Evolutionary conservation across 2,797 vertebrate species (phyloP).

Genomic region (Ctenosaura bakeri): DNA sequence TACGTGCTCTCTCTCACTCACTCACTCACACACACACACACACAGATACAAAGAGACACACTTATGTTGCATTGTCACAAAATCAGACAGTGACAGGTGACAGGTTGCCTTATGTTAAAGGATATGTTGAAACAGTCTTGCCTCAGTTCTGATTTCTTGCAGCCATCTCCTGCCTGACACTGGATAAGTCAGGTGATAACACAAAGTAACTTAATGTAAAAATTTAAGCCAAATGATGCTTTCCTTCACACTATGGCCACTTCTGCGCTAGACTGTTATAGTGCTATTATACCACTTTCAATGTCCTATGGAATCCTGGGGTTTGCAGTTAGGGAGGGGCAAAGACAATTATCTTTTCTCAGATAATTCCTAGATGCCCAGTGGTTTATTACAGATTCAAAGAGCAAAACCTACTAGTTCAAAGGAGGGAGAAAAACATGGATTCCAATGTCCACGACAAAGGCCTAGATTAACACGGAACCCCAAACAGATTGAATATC

Average conservation of each 20-base stretch:
- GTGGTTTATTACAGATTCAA: background rate
- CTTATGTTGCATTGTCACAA: conserved; percentile 7
- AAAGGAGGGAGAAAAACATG: background rate
- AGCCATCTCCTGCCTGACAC: background rate
- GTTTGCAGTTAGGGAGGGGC: no score
- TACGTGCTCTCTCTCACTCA: background rate
- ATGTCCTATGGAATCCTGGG: no score
- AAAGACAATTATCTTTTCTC: no score
- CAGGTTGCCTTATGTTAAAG: conserved; percentile 11
- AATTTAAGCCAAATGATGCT: background rate
- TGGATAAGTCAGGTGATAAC: background rate
- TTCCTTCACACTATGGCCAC: background rate
- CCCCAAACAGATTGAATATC: no score
- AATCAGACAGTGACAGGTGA: background rate
- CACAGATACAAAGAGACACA: background rate
- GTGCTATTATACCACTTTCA: no score
- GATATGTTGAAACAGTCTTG: background rate
- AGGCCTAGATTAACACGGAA: no score
- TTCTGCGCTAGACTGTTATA: no score
- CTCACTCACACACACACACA: background rate
- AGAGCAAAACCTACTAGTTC: background rate
- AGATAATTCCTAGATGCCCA: background rate
- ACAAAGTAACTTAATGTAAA: conserved; percentile 8
- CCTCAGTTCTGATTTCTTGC: conserved; percentile 12
- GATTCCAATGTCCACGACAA: no score